phyloP scores from a whole-genome alignment of 2,888 invertebrate genomes.

The Chloroclystis v-ata region DNA sequence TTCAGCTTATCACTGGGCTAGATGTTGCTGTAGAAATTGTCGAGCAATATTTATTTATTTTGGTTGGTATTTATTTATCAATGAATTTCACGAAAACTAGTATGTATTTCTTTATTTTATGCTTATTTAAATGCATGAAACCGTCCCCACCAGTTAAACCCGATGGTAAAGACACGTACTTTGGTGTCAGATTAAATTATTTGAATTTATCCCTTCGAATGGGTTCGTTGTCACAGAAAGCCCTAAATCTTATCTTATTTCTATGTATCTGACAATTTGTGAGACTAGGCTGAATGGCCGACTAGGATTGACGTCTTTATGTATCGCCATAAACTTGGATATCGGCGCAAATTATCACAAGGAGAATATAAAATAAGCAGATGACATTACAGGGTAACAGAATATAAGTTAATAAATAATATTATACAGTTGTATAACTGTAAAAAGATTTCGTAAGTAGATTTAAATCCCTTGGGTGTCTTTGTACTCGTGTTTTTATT shows the following conservation, averaged over 20 bases:
- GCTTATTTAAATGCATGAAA: too few relatives aligned
- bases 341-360: background rate
- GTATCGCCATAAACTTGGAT: background rate
- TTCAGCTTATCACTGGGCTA: too few relatives aligned
- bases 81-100: too few relatives aligned
- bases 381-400: too few relatives aligned
- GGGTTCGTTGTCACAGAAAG: constrained; percentile 26
- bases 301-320: constrained; percentile 1
- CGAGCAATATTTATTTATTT: too few relatives aligned
- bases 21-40: too few relatives aligned
- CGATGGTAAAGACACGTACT: constrained; percentile 28
- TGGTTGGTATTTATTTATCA: too few relatives aligned
- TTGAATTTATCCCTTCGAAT: constrained; percentile 30
- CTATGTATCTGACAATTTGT: constrained; percentile 24
- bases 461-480: background rate
- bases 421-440: too few relatives aligned
- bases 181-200: constrained; percentile 33
- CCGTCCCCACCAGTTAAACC: too few relatives aligned
- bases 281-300: constrained; percentile 16
- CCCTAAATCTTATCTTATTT: constrained; percentile 26
- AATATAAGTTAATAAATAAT: too few relatives aligned
- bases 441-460: background rate
- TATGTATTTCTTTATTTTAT: too few relatives aligned
- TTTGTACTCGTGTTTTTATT: background rate
- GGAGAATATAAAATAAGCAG: too few relatives aligned